Conservation (phyloP, 1,140 invertebrate genomes). For the Bombus turneri region DNA sequence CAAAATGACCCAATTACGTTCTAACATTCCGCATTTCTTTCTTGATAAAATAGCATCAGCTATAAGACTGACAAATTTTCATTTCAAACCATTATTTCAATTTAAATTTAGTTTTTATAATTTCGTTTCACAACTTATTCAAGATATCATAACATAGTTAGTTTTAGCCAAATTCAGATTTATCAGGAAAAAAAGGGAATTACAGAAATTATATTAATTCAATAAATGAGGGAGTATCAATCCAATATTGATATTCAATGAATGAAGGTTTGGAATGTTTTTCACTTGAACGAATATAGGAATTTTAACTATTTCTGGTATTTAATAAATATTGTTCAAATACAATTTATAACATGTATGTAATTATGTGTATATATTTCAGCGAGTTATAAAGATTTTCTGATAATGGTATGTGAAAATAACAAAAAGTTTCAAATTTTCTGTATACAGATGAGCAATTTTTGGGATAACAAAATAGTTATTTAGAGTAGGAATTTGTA, state of each 20-base stretch:
- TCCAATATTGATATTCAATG: neutral
- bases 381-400: too few species aligned
- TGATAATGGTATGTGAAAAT: too few species aligned
- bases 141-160: neutral
- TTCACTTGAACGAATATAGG: neutral
- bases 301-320: neutral
- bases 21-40: slow-evolving; percentile 5
- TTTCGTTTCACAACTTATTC: neutral
- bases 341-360: too few species aligned
- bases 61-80: neutral
- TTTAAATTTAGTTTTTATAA: neutral
- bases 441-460: too few species aligned
- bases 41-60: neutral
- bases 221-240: neutral
- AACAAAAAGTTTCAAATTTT: too few species aligned
- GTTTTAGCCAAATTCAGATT: neutral
- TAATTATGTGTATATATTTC: too few species aligned
- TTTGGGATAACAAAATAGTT: too few species aligned
- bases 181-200: too few species aligned
- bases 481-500: neutral
- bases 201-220: too few species aligned
- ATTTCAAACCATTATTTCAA: neutral
- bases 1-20: slow-evolving; percentile 20
- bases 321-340: neutral
- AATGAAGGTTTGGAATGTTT: neutral